Conservation (phyloP, 2,113 vertebrate species). For the Furnarius figulus region DNA sequence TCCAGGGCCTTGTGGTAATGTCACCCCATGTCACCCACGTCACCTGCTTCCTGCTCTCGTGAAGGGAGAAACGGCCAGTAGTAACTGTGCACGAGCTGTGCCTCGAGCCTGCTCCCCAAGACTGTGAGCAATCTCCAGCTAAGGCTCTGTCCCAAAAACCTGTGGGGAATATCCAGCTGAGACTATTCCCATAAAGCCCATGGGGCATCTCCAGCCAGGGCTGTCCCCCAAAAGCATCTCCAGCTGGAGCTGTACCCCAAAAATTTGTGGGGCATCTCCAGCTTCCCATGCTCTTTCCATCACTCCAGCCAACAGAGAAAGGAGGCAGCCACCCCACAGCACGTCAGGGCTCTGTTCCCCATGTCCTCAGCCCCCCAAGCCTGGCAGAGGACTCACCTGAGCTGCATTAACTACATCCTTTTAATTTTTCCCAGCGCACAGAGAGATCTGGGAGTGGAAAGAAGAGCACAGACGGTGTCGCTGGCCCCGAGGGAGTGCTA, state of each 20-base stretch:
- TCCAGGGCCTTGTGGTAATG: not conserved
- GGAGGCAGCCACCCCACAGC: not conserved
- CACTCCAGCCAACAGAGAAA: fast-evolving
- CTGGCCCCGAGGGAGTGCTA: fast-evolving
- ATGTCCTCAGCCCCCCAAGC: not conserved
- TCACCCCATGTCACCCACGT: not conserved
- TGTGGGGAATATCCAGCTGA: too few relatives aligned
- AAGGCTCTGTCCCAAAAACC: not conserved
- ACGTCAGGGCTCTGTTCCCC: fast-evolving
- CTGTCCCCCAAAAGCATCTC: not conserved
- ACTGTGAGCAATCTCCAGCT: not conserved
- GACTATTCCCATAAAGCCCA: not conserved
- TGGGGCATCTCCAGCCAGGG: not conserved
- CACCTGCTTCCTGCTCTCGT: not conserved
- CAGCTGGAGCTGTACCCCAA: not conserved
- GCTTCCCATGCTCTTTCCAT: not conserved
- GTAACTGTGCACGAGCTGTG: not conserved
- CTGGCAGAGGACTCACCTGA: not conserved
- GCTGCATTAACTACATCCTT: not conserved
- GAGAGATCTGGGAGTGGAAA: not conserved
- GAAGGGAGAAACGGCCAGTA: fast-evolving
- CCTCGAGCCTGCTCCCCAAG: not conserved
- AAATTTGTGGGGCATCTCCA: not conserved
- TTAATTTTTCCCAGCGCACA: not conserved
- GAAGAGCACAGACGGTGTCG: not conserved